Conservation (phyloP, 1,140 invertebrate genomes). For the Asbolus verrucosus region DNA sequence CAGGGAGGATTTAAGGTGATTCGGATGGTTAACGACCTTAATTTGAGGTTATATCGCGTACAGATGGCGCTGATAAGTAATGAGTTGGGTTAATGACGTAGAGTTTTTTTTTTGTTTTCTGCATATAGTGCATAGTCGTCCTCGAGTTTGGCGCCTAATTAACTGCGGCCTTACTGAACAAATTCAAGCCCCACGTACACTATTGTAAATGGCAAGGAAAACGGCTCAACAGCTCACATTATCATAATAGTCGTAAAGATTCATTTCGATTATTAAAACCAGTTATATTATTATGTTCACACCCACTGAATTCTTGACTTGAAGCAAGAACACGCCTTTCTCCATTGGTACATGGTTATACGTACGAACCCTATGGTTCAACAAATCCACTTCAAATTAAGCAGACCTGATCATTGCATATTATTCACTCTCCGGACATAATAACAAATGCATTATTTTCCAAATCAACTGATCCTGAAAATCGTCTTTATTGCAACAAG, state of each 20-base stretch:
- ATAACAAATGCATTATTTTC: conserved; percentile 38
- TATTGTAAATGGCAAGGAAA: conserved; percentile 55
- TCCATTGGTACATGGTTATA: conserved; percentile 45
- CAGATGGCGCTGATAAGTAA: conserved; percentile 19
- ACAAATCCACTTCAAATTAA: conserved; percentile 43
- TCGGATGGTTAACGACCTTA: conserved; percentile 2
- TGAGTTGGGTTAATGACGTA: conserved; percentile 3
- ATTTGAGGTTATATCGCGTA: conserved; percentile 4
- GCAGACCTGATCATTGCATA: conserved; percentile 39
- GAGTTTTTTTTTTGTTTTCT: conserved; percentile 14
- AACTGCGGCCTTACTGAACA: conserved; percentile 36
- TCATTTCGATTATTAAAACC: conserved; percentile 59
- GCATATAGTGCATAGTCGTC: conserved; percentile 27
- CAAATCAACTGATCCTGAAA: conserved; percentile 33
- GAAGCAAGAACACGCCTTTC: conserved; percentile 50
- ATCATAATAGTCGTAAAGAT: conserved; percentile 56
- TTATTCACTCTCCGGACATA: conserved; percentile 27
- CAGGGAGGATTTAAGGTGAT: neutral
- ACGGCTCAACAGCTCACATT: conserved; percentile 49
- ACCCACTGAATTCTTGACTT: conserved; percentile 55
- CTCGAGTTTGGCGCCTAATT: conserved; percentile 35
- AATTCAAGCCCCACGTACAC: conserved; percentile 35
- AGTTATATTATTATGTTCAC: conserved; percentile 58
- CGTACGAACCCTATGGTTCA: conserved; percentile 39
- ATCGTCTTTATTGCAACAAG: conserved; percentile 1